Base-by-base conservation (phyloP, 2,113 vertebrate species). In the Corythornis cristatus region DNA sequence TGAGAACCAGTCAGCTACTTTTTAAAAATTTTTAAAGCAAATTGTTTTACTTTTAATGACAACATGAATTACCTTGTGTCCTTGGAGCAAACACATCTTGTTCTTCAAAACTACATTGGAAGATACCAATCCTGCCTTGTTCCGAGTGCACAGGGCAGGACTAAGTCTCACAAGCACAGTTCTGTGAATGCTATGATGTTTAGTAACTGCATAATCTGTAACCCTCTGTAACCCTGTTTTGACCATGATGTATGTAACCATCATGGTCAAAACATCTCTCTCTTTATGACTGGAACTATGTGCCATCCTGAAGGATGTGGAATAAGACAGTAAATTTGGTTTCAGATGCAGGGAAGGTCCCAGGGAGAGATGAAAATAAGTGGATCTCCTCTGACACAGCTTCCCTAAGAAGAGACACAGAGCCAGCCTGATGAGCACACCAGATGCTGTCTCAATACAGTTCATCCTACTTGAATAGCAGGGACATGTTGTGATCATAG, bases 1-100 rank as follows among this genome's bases (percentile, higher is more conserved):
- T 58, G 4, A 60, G 9, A 12, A 22, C 7, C 2, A 26, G 7
- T 25, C 50, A n/a, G 0, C 5, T 58, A 1, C 3, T 17, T 48
- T 78, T 46, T 46, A 15, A 6, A 8, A 45, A 7, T 6, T 20
- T 62, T n/a, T 40, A 53, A 50, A 25, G 7, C 0, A 57, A 77
- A 45, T 45, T 40, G 1, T 29, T 93, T 61, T 7, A 31, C 8
- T 66, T 12, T 48, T 61, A 31, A 48, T 31, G 18, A 22, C 1
- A 53, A 6, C 4, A 60, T 6, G 0, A 19, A 22, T 65, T 72
- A 28, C 6, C 8, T 11, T 45, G 20, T 35, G 4, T 40, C 46
- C 17, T 15, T 62, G 18, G 10, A 65, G 26, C 1, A 71, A 13
- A 25, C 18, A 20, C 0, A 1, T 20, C 6, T 48, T 68, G 13